Base-by-base conservation (phyloP, 2,888 invertebrate species). In the Unio pictorum region DNA sequence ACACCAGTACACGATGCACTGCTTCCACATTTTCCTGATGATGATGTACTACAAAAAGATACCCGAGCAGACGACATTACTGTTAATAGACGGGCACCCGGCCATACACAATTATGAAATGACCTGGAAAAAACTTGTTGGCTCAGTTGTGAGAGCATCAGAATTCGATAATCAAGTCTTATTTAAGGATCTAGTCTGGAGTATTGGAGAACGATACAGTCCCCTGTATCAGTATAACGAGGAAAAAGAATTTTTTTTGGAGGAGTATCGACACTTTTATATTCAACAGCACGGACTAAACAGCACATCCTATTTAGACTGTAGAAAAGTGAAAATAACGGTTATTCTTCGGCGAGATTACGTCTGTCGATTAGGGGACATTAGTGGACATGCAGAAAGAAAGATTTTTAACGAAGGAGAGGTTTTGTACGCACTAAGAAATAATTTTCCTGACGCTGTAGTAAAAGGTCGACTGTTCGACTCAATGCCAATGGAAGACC, bases 291-390 rank as follows among this genome's bases (percentile, higher is more conserved):
- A 77, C 63, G 55, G 64, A 56, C 58, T 84, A 54, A 28, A 58
- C 7, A 34, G 34, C 5, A 65, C 17, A 4, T 64, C 66, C 18
- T 55, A 23, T 28, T 59, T 82, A 7, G 63, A 82, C 66, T 87
- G 86, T 69, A 34, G 71, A n/a, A 58, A 66, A 30, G 62, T 85
- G 11, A 74, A 66, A 20, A 72, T 87, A 30, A 73, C 84, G 30
- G 72, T 87, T 55, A 79, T 86, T 20, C 75, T 85, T 75, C 70
- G 87, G 55, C 74, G 80, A 30, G 78, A 87, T 65, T 84, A 86
- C 30, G 73, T 86, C 2, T 86, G 84, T 20, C 87, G 87, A 67
- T 86, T 86, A 11, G 70, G 87, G 55, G 87, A 87, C 67, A 83
- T 82, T 4, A 59, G 65, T 15, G 87, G 87, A 23, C 69, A 75